A percentile compares a stretch with the other conserved stretches of the same genome.
Evolutionary conservation across 1,140 invertebrate genomes (phyloP).

Genomic region (Drosophila sproati): DNA sequence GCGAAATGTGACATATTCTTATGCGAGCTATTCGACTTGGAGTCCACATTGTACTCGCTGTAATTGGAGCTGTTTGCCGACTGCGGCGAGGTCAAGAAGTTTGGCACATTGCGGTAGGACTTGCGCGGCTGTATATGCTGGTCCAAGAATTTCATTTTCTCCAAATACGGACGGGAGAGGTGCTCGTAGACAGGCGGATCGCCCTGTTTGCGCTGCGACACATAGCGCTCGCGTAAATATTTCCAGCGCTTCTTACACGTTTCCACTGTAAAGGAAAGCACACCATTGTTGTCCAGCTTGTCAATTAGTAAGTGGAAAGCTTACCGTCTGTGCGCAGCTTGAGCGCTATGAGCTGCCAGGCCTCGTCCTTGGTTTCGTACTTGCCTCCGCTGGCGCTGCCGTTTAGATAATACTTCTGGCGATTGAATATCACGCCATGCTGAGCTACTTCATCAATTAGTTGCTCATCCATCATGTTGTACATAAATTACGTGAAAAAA

Average conservation of each 20-base stretch:
- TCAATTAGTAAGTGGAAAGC: slow-evolving; percentile 25
- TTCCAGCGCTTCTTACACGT: slow-evolving; percentile 84
- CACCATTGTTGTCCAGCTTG: slow-evolving; percentile 16
- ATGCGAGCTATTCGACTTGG: slow-evolving; percentile 76
- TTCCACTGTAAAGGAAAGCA: slow-evolving; percentile 62
- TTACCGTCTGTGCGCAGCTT: slow-evolving; percentile 80
- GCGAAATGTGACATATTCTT: slow-evolving; percentile 72
- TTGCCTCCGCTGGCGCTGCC: slow-evolving; percentile 71
- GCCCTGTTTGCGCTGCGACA: slow-evolving; percentile 80
- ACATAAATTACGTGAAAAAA: slow-evolving; percentile 17
- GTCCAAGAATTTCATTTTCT: slow-evolving; percentile 84
- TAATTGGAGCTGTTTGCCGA: slow-evolving; percentile 79
- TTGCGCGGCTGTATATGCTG: slow-evolving; percentile 82
- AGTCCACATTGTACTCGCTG: slow-evolving; percentile 80
- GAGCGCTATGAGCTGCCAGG: slow-evolving; percentile 77
- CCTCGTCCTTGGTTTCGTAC: slow-evolving; percentile 83
- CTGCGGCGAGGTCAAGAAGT: slow-evolving; percentile 78
- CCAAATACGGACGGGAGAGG: slow-evolving; percentile 80
- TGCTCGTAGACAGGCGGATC: slow-evolving; percentile 83
- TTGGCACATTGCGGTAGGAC: slow-evolving; percentile 80
- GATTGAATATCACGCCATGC: slow-evolving; percentile 82
- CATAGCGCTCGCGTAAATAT: slow-evolving; percentile 82
- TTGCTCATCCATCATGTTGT: slow-evolving; percentile 83
- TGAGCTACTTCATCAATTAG: slow-evolving; percentile 82
- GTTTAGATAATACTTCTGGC: slow-evolving; percentile 83